Conservation (phyloP, 2,797 vertebrate species). For the Poecilia velifera region DNA sequence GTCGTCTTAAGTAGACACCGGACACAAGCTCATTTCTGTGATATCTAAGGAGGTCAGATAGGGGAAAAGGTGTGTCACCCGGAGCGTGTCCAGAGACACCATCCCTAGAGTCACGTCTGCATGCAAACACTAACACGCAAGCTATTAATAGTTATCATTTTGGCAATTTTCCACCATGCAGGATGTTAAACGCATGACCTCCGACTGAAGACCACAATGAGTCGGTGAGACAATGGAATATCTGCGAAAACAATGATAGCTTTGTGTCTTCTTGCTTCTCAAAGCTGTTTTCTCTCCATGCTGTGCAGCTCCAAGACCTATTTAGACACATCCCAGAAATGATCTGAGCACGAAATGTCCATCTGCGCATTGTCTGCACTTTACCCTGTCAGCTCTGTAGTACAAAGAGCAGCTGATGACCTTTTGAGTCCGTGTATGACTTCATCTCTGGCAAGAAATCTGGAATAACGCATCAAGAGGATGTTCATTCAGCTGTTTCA, state of each 20-base stretch:
- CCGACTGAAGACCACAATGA: constrained; percentile 15
- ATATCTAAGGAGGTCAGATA: neutral
- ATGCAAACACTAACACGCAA: constrained; percentile 8
- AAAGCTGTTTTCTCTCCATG: neutral
- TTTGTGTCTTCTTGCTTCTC: neutral
- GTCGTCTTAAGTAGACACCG: neutral
- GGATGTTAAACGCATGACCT: constrained; percentile 38
- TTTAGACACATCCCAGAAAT: constrained; percentile 1
- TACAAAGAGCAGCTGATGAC: neutral
- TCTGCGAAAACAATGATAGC: constrained; percentile 19
- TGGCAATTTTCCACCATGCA: constrained; percentile 32
- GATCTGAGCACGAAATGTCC: neutral
- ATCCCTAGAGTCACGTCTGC: constrained; percentile 62
- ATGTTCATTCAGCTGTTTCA: neutral
- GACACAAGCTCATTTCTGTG: constrained; percentile 6
- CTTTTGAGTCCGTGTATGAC: neutral
- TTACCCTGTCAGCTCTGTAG: neutral
- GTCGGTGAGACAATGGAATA: constrained; percentile 13
- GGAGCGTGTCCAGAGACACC: constrained; percentile 3
- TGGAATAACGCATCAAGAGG: neutral
- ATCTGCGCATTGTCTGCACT: neutral
- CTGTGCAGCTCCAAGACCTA: neutral
- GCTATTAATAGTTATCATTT: constrained; percentile 62
- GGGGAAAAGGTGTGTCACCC: constrained; percentile 8
- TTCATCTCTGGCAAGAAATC: constrained; percentile 3